A percentile compares a stretch with the other conserved stretches of the same genome.
Conservation (phyloP, 2,797 vertebrate genomes). For the Esox lucius region DNA sequence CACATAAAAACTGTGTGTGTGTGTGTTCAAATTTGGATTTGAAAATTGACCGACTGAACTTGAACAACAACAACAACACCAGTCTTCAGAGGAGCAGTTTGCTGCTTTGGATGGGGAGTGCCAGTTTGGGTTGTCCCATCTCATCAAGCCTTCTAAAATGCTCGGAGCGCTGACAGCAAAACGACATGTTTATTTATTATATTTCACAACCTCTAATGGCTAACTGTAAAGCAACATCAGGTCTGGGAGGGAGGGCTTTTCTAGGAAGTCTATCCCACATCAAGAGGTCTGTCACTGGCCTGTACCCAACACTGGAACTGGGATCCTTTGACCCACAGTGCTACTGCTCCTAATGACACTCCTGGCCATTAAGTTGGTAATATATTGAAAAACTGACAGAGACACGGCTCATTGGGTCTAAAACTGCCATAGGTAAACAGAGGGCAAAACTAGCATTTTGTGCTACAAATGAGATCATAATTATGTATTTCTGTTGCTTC, state of each 20-base stretch:
- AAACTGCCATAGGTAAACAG: background rate
- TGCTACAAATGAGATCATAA: constrained; percentile 29
- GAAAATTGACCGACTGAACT: constrained; percentile 73
- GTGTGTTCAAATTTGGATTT: constrained; percentile 38
- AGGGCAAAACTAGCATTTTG: background rate
- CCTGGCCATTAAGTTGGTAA: constrained; percentile 3
- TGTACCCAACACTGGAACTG: constrained; percentile 16
- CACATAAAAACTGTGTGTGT: background rate
- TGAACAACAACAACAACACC: constrained; percentile 63
- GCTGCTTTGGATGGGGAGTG: background rate
- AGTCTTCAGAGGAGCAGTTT: constrained; percentile 36
- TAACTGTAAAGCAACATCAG: background rate
- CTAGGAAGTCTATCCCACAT: constrained; percentile 28
- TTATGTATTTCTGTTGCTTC: background rate
- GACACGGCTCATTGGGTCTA: background rate
- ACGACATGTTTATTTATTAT: constrained; percentile 35
- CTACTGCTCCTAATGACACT: background rate
- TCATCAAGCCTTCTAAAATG: constrained; percentile 18
- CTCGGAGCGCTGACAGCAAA: constrained; percentile 30
- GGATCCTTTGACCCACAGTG: constrained; percentile 21
- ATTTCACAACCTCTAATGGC: constrained; percentile 25
- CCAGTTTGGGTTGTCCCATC: background rate
- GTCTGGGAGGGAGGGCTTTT: background rate
- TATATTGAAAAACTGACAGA: background rate
- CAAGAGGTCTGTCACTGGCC: constrained; percentile 14